Percentiles rank a stretch among this genome's conserved stretches.
Conservation (phyloP, 2,797 vertebrate species). For the Melanotaenia trifasciata region DNA sequence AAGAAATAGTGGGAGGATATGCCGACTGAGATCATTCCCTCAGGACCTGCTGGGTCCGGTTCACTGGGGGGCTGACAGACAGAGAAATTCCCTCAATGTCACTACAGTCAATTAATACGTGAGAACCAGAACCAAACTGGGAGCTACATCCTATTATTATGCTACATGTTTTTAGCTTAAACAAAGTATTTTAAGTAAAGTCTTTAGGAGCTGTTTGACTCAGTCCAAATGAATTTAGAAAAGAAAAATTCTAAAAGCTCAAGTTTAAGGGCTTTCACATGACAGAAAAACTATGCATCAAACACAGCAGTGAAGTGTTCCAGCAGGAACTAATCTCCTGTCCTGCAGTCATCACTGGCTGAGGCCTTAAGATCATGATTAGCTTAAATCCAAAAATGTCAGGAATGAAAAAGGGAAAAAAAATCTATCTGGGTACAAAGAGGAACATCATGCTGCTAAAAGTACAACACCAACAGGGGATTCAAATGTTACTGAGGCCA, state of each 20-base stretch:
- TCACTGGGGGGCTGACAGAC: constrained; percentile 83
- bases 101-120: not conserved
- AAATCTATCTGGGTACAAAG: constrained; percentile 2
- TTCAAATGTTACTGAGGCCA: not conserved
- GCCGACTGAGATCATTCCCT: constrained; percentile 89
- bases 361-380: not conserved
- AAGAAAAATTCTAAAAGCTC: not conserved
- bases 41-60: constrained; percentile 73
- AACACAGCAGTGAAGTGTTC: not conserved
- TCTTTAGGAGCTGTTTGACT: not conserved
- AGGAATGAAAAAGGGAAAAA: constrained; percentile 35
- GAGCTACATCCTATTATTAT: not conserved
- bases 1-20: constrained; percentile 92
- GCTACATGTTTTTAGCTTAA: constrained; percentile 8
- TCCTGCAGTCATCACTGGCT: constrained; percentile 16
- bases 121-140: not conserved
- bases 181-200: not conserved
- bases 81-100: constrained; percentile 11
- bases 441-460: not conserved
- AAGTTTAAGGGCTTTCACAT: constrained; percentile 11
- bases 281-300: not conserved
- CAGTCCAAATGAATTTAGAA: not conserved
- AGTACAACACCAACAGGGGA: not conserved
- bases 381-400: constrained; percentile 22
- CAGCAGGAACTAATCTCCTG: constrained; percentile 16